Conservation (phyloP, 2,113 vertebrate genomes). For the Antennarius striatus region DNA sequence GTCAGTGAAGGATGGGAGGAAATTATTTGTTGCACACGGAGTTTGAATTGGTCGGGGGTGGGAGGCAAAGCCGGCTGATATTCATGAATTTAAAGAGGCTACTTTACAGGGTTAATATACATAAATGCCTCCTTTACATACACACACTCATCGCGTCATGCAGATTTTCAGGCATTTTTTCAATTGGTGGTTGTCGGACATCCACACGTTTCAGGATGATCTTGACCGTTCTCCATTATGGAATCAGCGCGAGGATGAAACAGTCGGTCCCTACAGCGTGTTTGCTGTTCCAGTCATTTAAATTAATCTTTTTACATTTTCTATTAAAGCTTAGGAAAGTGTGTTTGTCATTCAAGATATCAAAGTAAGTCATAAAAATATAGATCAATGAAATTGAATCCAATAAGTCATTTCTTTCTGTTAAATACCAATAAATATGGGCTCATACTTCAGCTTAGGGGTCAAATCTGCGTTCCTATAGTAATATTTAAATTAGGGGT, state of each 20-base stretch:
- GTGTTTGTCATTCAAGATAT: too few relatives aligned
- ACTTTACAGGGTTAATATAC: constrained; percentile 76
- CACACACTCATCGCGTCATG: constrained; percentile 55
- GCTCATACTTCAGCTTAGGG: too few relatives aligned
- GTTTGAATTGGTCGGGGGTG: constrained; percentile 25
- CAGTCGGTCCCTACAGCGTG: neutral
- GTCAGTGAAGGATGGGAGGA: constrained; percentile 44
- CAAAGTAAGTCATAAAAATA: too few relatives aligned
- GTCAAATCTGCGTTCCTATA: too few relatives aligned
- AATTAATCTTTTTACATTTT: too few relatives aligned
- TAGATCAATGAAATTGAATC: too few relatives aligned
- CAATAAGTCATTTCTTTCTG: too few relatives aligned
- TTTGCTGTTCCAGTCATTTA: neutral
- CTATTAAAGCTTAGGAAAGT: too few relatives aligned
- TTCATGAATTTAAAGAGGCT: constrained; percentile 80
- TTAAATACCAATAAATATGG: too few relatives aligned
- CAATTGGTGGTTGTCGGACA: constrained; percentile 42
- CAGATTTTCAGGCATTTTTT: constrained; percentile 40
- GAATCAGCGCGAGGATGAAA: constrained; percentile 29
- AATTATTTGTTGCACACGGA: constrained; percentile 60
- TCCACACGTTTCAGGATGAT: constrained; percentile 48
- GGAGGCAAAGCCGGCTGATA: constrained; percentile 52
- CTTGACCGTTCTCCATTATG: constrained; percentile 25
- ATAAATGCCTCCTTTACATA: constrained; percentile 73
- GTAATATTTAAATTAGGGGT: too few relatives aligned